Evolutionary conservation across 2,797 vertebrate species (phyloP).

Genomic region (Dallia pectoralis): DNA sequence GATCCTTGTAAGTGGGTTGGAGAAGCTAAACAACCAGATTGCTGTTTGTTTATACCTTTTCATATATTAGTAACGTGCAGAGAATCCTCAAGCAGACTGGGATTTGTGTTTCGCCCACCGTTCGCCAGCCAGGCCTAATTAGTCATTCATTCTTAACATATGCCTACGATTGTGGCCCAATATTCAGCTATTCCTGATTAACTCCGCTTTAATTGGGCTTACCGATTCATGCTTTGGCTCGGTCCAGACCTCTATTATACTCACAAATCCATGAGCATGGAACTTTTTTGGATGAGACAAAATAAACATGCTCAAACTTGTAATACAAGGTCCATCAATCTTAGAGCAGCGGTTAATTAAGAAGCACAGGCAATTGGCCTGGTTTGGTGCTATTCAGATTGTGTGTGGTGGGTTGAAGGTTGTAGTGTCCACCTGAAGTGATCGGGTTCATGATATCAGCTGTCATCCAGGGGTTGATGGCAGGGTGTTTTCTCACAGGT

Average conservation of each 20-base stretch:
- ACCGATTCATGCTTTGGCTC: constrained; percentile 71
- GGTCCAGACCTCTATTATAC: constrained; percentile 36
- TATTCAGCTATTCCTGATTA: constrained; percentile 82
- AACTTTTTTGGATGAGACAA: too few relatives aligned
- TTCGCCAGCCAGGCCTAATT: constrained; percentile 75
- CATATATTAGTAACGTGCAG: constrained; percentile 84
- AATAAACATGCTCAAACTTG: too few relatives aligned
- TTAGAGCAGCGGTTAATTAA: too few relatives aligned
- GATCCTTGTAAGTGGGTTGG: constrained; percentile 86
- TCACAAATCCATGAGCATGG: too few relatives aligned
- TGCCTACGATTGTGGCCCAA: constrained; percentile 80
- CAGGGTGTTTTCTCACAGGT: too few relatives aligned
- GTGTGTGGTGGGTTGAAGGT: too few relatives aligned
- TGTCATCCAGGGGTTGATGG: too few relatives aligned
- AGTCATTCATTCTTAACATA: constrained; percentile 86
- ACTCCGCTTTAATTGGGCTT: constrained; percentile 82
- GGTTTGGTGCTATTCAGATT: too few relatives aligned
- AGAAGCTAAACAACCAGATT: constrained; percentile 87
- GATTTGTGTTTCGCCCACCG: constrained; percentile 75
- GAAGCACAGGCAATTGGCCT: too few relatives aligned
- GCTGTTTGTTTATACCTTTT: constrained; percentile 89
- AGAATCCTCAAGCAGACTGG: constrained; percentile 82
- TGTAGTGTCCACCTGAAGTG: too few relatives aligned
- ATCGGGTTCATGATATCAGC: too few relatives aligned
- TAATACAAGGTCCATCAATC: too few relatives aligned